Evolutionary conservation across 2,113 vertebrate genomes (phyloP).

Genomic region (Chiloscyllium plagiosum): DNA sequence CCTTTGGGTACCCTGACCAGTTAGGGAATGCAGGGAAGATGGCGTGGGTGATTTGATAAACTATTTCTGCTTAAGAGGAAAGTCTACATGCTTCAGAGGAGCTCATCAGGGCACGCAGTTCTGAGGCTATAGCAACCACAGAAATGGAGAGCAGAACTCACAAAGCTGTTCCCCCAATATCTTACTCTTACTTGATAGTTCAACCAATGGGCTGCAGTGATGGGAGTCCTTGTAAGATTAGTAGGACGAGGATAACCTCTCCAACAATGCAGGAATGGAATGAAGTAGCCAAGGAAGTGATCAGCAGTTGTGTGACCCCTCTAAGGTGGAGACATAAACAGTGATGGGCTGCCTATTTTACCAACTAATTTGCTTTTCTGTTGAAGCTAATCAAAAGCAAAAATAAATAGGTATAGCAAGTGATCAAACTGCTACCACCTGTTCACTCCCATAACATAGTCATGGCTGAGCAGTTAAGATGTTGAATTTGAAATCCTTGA

Average conservation of each 20-base stretch:
- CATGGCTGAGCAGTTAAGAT: too few relatives aligned
- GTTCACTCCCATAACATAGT: not conserved
- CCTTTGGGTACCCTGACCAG: too few relatives aligned
- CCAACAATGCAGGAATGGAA: not conserved
- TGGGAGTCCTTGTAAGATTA: not conserved
- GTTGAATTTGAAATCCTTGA: too few relatives aligned
- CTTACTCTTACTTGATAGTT: too few relatives aligned
- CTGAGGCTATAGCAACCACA: too few relatives aligned
- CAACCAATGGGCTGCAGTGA: not conserved
- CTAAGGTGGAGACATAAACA: not conserved
- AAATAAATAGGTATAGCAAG: not conserved
- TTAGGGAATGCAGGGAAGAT: too few relatives aligned
- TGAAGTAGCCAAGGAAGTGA: not conserved
- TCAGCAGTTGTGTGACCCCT: not conserved
- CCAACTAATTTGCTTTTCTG: not conserved
- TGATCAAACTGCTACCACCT: not conserved
- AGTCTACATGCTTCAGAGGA: too few relatives aligned
- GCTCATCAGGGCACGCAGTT: too few relatives aligned
- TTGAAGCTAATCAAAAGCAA: not conserved
- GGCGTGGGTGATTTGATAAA: too few relatives aligned
- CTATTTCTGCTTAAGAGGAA: too few relatives aligned
- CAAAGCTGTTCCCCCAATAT: too few relatives aligned
- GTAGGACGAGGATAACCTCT: not conserved
- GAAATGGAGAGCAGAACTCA: too few relatives aligned
- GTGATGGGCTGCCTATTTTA: not conserved